A percentile compares a stretch with the other conserved stretches of the same genome.
Conservation (phyloP, 2,797 vertebrate species). For the Xyrichtys novacula region DNA sequence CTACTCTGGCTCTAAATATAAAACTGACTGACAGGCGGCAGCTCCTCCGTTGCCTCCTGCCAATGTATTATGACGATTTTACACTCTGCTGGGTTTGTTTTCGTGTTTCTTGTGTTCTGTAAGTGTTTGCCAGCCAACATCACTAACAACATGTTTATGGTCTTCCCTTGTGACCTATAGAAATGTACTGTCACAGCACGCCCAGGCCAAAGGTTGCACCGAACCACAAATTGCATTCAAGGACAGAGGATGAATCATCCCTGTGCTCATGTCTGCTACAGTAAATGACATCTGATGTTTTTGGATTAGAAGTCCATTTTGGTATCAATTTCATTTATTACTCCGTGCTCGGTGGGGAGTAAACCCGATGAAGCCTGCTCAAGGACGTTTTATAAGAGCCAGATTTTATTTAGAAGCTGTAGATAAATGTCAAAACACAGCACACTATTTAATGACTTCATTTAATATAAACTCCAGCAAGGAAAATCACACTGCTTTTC, state of each 20-base stretch:
- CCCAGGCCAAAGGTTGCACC: conserved; percentile 45
- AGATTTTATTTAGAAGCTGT: conserved; percentile 40
- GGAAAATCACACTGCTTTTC: conserved; percentile 3
- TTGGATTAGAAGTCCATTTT: conserved; percentile 61
- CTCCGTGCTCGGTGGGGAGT: conserved; percentile 3
- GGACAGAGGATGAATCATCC: conserved; percentile 56
- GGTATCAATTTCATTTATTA: conserved; percentile 63
- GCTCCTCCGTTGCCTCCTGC: conserved; percentile 35
- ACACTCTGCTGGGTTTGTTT: conserved; percentile 47
- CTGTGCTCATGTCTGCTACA: conserved; percentile 33
- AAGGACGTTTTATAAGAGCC: conserved; percentile 57
- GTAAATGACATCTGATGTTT: conserved; percentile 48
- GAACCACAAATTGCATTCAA: conserved; percentile 38
- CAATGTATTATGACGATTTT: conserved; percentile 49
- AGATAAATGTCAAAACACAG: conserved; percentile 48
- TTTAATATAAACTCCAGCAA: conserved; percentile 21
- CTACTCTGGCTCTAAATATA: conserved; percentile 21
- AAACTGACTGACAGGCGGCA: conserved; percentile 36
- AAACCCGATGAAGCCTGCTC: conserved; percentile 40
- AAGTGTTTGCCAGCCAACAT: conserved; percentile 18
- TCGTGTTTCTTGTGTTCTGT: conserved; percentile 6
- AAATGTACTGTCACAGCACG: conserved; percentile 15
- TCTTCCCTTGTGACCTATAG: conserved; percentile 48
- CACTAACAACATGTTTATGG: conserved; percentile 30
- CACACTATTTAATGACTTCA: conserved; percentile 32